Conservation (phyloP, 2,888 invertebrate species). For the Calephelis perditalis region DNA sequence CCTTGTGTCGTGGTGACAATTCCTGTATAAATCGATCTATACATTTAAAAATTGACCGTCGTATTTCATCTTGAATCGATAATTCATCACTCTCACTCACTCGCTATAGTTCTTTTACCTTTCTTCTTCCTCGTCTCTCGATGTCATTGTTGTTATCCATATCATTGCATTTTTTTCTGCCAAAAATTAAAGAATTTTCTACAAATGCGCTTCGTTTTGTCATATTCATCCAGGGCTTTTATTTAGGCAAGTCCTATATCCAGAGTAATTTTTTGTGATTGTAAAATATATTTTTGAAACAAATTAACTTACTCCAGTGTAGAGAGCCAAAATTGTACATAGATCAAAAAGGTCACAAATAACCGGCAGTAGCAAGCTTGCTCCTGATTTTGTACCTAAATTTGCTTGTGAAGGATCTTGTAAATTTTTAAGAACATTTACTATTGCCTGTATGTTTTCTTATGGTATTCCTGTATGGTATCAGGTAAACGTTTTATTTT, state of each 20-base stretch:
- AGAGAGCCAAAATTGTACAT: too few relatives aligned
- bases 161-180: neutral
- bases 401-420: constrained; percentile 15
- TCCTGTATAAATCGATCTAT: too few relatives aligned
- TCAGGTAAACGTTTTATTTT: constrained; percentile 12
- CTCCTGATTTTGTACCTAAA: too few relatives aligned
- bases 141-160: too few relatives aligned
- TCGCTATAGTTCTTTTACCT: neutral
- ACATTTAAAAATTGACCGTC: too few relatives aligned
- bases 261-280: constrained; percentile 9
- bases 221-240: constrained; percentile 12
- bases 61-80: neutral
- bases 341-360: constrained; percentile 14
- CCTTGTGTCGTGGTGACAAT: neutral
- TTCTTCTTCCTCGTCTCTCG: neutral
- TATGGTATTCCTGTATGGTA: too few relatives aligned
- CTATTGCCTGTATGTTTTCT: constrained; percentile 15
- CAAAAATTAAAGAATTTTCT: constrained; percentile 5
- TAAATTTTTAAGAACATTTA: constrained; percentile 9
- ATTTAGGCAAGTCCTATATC: neutral
- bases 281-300: constrained; percentile 8
- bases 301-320: too few relatives aligned
- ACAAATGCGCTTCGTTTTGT: constrained; percentile 8
- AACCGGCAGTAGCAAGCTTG: constrained; percentile 1
- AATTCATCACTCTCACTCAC: too few relatives aligned